Evolutionary conservation across 2,113 vertebrate genomes (phyloP).

Genomic region (Dryoscopus gambensis): DNA sequence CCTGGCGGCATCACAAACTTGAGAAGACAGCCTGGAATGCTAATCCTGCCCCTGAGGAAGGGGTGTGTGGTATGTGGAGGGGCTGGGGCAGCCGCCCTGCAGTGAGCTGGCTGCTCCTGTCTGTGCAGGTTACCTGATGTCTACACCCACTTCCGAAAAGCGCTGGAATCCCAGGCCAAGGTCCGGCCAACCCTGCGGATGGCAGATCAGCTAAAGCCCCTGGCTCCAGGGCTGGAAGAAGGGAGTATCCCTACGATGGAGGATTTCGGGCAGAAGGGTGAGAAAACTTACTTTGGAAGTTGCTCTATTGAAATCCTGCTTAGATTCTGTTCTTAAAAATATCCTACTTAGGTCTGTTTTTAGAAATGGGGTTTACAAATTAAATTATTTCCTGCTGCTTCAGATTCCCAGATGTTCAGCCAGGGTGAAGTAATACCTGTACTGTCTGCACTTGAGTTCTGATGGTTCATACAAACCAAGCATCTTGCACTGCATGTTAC

Average conservation of each 20-base stretch:
- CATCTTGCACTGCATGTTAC: neutral
- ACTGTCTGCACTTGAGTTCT: neutral
- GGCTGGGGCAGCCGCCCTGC: neutral
- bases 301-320: neutral
- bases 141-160: conserved; percentile 82
- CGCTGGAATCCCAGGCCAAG: conserved; percentile 61
- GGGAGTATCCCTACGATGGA: conserved; percentile 71
- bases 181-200: conserved; percentile 67
- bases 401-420: neutral
- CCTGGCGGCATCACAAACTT: neutral
- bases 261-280: conserved; percentile 75
- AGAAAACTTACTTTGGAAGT: neutral
- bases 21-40: neutral
- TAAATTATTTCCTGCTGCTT: neutral
- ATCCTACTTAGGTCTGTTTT: neutral
- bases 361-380: neutral
- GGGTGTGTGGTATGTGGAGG: neutral
- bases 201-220: conserved; percentile 67
- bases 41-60: neutral
- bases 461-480: neutral
- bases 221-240: conserved; percentile 74
- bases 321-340: neutral
- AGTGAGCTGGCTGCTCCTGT: neutral
- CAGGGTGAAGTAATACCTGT: neutral
- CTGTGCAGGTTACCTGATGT: conserved; percentile 77